Base-by-base conservation (phyloP, 1,140 invertebrate species). In the Lanistes nyassanus region DNA sequence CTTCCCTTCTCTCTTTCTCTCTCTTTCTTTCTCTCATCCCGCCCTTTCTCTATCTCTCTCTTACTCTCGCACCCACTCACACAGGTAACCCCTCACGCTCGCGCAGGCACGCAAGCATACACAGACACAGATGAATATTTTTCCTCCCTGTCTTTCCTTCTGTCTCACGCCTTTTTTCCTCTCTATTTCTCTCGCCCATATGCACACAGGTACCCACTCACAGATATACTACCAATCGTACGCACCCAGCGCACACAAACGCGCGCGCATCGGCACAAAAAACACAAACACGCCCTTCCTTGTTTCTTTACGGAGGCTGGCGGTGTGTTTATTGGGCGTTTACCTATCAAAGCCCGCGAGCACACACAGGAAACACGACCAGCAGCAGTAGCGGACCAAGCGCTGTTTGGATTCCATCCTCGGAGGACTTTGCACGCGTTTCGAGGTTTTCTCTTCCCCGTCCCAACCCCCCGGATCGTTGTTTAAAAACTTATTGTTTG, bases 41-140 rank as follows among this genome's bases (percentile, higher is more conserved):
- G 47, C 66, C 53, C 66, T 68, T 47, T 68, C 66, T 68, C 39
- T 68, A 23, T 51, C 66, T 51, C 39, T 68, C 66, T 51, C 66
- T 51, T 47, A 51, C 66, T 68, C 66, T 68, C 66, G 47, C 66
- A 29, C 66, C 34, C 39, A 51, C 66, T 68, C 66, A 51, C 66
- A 51, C 66, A 51, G 39, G 26, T 29, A 13, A 23, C 19, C 42
- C 9, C 66, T 3, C 66, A 1, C 39, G 23, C 51, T 13, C 51
- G 23, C 51, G 23, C 51, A 53, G 13, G 23, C 51, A 53, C 51
- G 23, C 51, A 53, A 13, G 51, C 51, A 53, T 23, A 53, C 51
- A 53, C 51, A 53, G 13, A 23, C 51, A 53, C 51, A 53, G 13
- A 53, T n/a, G n/a, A n/a, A n/a, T n/a, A n/a, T n/a, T n/a, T n/a